Conservation (phyloP, 2,113 vertebrate species). For the Poicephalus meyeri region DNA sequence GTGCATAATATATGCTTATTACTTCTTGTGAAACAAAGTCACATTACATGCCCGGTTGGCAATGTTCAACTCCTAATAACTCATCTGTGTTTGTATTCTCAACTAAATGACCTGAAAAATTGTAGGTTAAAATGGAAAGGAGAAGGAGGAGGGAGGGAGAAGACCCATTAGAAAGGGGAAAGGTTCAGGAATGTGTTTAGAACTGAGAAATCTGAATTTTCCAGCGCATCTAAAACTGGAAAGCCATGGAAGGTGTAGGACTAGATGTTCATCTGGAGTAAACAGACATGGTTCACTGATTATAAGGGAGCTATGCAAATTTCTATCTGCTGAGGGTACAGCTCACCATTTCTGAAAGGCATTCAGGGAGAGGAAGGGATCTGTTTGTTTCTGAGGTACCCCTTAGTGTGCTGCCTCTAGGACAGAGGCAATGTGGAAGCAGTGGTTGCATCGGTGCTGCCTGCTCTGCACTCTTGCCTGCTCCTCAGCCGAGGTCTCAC, state of each 20-base stretch:
- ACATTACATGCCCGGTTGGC: not conserved
- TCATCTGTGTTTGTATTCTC: conserved; percentile 39
- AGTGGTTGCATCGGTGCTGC: fast-evolving
- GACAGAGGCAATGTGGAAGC: not conserved
- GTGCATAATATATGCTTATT: not conserved
- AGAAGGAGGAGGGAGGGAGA: not conserved
- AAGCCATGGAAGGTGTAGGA: not conserved
- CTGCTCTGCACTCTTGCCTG: not conserved
- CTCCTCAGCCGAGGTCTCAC: not conserved
- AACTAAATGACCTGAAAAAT: conserved; percentile 56
- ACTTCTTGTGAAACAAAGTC: not conserved
- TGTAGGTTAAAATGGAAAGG: conserved; percentile 33
- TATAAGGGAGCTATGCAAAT: not conserved
- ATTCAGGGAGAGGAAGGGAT: not conserved
- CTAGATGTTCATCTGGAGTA: not conserved
- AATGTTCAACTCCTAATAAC: conserved; percentile 13
- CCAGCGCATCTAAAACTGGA: conserved; percentile 10
- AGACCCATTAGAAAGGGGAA: not conserved
- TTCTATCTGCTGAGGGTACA: not conserved
- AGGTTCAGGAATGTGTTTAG: conserved; percentile 11
- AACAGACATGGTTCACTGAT: not conserved
- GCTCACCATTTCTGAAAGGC: not conserved
- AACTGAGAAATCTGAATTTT: conserved; percentile 54
- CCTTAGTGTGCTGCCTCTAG: not conserved
- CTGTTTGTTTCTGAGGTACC: not conserved